These are phyloP conservation scores for Ylistrum balloti DNA, from an alignment of 1,140 invertebrate species.

Conservation along the genomic window DNA sequence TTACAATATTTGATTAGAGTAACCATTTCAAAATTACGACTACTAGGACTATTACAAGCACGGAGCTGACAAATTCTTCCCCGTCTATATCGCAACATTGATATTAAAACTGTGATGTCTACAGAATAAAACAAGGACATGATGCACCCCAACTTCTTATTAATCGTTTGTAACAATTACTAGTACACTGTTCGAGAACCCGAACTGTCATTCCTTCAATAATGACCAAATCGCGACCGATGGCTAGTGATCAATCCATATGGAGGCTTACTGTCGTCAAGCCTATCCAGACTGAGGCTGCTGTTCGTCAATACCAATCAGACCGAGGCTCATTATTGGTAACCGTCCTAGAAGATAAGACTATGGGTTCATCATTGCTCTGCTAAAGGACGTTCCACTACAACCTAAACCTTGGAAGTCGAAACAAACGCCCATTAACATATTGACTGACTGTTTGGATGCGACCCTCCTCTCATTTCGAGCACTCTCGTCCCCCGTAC, in stretches of 20 bases:
- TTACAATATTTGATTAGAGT: no score
- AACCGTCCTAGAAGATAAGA: neutral
- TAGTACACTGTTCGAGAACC: no score
- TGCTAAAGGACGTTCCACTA: neutral
- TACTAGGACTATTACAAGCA: no score
- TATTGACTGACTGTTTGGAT: neutral
- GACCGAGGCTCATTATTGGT: slow-evolving; percentile 16
- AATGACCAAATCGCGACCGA: neutral
- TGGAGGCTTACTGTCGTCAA: neutral
- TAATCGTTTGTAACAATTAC: no score
- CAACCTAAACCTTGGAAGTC: neutral
- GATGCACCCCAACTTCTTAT: no score
- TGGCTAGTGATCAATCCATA: neutral
- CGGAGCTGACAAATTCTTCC: no score
- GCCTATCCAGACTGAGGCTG: neutral
- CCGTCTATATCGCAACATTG: no score
- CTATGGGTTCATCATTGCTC: neutral
- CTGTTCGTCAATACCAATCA: slow-evolving; percentile 23
- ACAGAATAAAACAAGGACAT: no score
- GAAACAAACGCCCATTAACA: slow-evolving; percentile 7
- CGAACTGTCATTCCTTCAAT: neutral
- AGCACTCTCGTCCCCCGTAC: neutral
- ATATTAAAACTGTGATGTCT: no score
- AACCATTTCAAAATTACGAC: no score
- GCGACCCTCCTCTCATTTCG: slow-evolving; percentile 3